Conservation (phyloP, 2,797 vertebrate genomes). For the Falco columbarius region DNA sequence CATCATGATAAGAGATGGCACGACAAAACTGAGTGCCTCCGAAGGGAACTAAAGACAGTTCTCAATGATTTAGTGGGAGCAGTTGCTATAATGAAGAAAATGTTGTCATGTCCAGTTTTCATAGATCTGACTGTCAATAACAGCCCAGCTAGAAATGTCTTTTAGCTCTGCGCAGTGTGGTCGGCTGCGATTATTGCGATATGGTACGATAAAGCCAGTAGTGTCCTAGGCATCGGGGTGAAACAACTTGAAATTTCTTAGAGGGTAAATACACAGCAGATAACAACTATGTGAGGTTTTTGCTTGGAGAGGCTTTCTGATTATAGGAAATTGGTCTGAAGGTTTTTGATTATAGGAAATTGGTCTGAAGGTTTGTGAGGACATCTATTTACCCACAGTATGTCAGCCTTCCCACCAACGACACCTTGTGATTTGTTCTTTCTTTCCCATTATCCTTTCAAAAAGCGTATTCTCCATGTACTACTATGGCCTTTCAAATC, state of each 20-base stretch:
- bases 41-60: background rate
- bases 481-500: background rate
- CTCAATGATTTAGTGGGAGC: background rate
- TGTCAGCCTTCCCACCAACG: background rate
- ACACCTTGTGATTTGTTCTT: background rate
- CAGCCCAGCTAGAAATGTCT: background rate
- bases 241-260: background rate
- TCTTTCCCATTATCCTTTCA: background rate
- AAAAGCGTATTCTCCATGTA: background rate
- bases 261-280: background rate
- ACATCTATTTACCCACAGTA: background rate
- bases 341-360: background rate
- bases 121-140: background rate
- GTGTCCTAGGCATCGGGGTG: background rate
- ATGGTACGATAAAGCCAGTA: background rate
- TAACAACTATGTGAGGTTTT: background rate
- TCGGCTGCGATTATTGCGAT: background rate
- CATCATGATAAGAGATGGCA: background rate
- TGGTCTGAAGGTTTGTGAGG: background rate
- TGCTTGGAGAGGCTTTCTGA: background rate
- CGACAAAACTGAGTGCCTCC: background rate
- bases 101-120: background rate
- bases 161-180: background rate
- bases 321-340: background rate
- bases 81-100: background rate